Evolutionary conservation across 2,113 vertebrate species (phyloP), one percentile per base, ranked within the genome.

Genomic region (Tychaedon coryphoeus): DNA sequence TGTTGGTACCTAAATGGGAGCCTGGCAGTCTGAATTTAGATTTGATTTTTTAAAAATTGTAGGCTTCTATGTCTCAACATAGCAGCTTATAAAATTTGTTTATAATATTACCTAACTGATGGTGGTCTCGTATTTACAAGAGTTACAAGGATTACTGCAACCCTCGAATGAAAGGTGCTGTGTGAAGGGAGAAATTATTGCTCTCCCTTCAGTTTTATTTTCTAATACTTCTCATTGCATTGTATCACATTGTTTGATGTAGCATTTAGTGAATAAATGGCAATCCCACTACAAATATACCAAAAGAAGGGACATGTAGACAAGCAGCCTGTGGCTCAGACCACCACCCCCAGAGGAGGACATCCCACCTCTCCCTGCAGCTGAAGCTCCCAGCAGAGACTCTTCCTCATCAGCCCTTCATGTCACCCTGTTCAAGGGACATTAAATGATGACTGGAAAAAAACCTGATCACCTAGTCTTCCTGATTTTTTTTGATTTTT

Each of bases 81-180:
- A 80, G 79, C 86, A 92, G 65, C 80, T 71, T 93, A 77, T 84
- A 92, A 89, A 84, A 69, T 72, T 64, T 81, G 53, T 92, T 95
- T 89, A 61, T 64, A 81, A 81, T 92, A 57, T 75, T 76, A 26
- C 61, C 75, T 62, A 70, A 53, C 81, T 80, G 81, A 34, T 74
- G 84, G 83, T 92, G 90, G 93, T 93, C 74, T 95, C 7, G 0
- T 61, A n/a, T 81, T 87, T 88, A 83, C 57, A 81, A 80, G 76
- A 82, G 51, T 82, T 70, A 33, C 70, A 74, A 54, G 80, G 53
- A 34, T 19, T 29, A 40, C 47, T 53, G 79, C 65, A 65, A 5
- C 50, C 72, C 38, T 67, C 0, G 7, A 79, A 74, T 77, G 66
- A 82, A 95, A 86, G 87, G 76, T 81, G 56, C 89, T 88, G 70